Percentiles rank a stretch among this genome's conserved stretches.
phyloP scores from a whole-genome alignment of 2,797 vertebrate species.

The Acipenser ruthenus region DNA sequence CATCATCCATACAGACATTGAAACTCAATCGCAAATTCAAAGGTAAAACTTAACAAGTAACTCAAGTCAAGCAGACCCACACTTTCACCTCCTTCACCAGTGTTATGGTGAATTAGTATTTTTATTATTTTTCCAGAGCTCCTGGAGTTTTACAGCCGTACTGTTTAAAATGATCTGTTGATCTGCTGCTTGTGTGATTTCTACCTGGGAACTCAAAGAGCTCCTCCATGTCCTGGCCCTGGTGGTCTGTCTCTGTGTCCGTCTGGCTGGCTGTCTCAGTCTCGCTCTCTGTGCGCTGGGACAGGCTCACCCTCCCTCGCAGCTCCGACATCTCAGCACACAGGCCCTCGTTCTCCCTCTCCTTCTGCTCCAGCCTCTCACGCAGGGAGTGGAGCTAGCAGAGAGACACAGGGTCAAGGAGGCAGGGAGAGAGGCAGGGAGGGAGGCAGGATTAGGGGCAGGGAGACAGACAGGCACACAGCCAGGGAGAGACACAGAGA shows the following conservation, averaged over 20 bases:
- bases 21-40: too few species aligned
- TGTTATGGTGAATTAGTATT: too few species aligned
- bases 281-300: constrained; percentile 48
- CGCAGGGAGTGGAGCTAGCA: constrained; percentile 63
- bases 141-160: too few species aligned
- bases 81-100: too few species aligned
- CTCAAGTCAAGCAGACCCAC: too few species aligned
- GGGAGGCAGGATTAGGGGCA: too few species aligned
- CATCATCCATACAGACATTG: neutral
- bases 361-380: constrained; percentile 51
- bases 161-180: too few species aligned
- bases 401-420: neutral
- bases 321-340: constrained; percentile 64
- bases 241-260: constrained; percentile 44
- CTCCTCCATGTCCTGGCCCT: constrained; percentile 60
- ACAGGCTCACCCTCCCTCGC: constrained; percentile 37
- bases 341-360: constrained; percentile 71
- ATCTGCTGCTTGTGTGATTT: neutral
- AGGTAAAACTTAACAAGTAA: too few species aligned
- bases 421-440: neutral
- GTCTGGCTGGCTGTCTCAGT: constrained; percentile 38
- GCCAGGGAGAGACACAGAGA: neutral
- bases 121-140: too few species aligned
- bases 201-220: constrained; percentile 75
- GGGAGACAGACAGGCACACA: neutral